These are phyloP conservation scores for Brachylomia viminalis DNA, from an alignment of 2,888 invertebrate species.

Conservation along the genomic window DNA sequence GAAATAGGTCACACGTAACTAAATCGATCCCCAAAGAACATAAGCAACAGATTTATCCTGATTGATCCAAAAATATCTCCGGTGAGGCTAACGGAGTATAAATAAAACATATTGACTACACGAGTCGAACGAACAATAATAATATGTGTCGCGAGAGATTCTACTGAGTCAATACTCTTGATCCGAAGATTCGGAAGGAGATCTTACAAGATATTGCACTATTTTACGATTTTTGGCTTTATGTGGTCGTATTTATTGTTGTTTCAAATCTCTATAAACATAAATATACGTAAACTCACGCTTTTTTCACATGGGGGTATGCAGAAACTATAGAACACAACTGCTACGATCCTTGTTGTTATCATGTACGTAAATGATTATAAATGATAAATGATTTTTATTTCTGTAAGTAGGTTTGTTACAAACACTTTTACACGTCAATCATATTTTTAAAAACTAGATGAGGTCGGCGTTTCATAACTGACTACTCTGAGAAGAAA, in stretches of 20 bases:
- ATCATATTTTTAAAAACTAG: no score
- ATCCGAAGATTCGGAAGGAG: constrained; percentile 25
- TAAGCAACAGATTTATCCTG: constrained; percentile 33
- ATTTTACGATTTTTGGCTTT: constrained; percentile 1
- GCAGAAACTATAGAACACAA: no score
- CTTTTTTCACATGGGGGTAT: no score
- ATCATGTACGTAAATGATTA: no score
- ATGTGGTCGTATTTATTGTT: constrained; percentile 9
- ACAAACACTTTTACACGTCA: no score
- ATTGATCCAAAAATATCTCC: constrained; percentile 33
- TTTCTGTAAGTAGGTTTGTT: no score
- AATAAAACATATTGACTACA: constrained; percentile 35
- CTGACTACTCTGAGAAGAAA: no score
- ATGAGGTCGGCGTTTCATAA: no score
- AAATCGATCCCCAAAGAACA: constrained; percentile 22
- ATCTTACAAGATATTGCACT: constrained; percentile 9
- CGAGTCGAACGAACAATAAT: constrained; percentile 34
- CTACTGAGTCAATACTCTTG: constrained; percentile 27
- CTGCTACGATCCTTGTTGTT: no score
- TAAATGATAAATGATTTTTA: no score
- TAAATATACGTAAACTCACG: no score
- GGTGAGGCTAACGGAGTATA: constrained; percentile 28
- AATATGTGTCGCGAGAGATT: constrained; percentile 28
- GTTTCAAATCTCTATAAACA: not conserved
- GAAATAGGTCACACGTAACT: constrained; percentile 6